Base-by-base conservation (phyloP, 2,113 vertebrate species). In the Psephotus haematonotus region DNA sequence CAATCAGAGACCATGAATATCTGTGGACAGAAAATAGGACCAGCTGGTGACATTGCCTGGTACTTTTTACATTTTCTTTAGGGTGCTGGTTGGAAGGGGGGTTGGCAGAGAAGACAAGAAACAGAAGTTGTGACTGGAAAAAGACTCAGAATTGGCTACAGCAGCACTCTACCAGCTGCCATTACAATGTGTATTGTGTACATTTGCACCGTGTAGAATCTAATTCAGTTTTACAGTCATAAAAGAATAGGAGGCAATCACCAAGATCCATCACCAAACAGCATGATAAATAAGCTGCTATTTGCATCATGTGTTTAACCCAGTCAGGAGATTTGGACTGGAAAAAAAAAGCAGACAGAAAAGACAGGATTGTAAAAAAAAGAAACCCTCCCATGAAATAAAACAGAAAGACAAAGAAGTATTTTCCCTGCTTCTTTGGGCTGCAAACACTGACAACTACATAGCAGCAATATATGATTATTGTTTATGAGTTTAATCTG, bases 201-300 rank as follows among this genome's bases (percentile, higher is more conserved):
- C 77, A 77, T 97, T 97, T 98, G 83, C 92, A 97, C 86, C 88
- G 92, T 96, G 94, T 91, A 90, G 94, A 86, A 95, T 95, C 96
- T 96, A 97, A 98, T 96, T 98, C 96, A 97, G 85, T 78, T 97
- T 97, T 97, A 96, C 96, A 97, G 93, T 94, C 49, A 2, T 86
- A 64, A 85, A 96, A 98, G 96, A 97, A 95, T 95, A 72, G 90
- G 41, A 88, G 86, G 78, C 92, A 96, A 97, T 96, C 96, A 87
- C 83, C 52, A 94, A 96, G 69, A 97, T 93, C 76, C 92, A 95
- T 92, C 97, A 97, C 92, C 86, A 93, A 96, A 86, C 90, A 96
- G 74, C 90, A 90, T 90, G 92, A 96, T 96, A 95, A 97, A 96
- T 96, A 97, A 97, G 92, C 85, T 94, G 77, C 92, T 96, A 88